Evolutionary conservation across 2,113 vertebrate genomes (phyloP), one percentile per base, ranked within the genome.

Genomic region (Centropristis striata): DNA sequence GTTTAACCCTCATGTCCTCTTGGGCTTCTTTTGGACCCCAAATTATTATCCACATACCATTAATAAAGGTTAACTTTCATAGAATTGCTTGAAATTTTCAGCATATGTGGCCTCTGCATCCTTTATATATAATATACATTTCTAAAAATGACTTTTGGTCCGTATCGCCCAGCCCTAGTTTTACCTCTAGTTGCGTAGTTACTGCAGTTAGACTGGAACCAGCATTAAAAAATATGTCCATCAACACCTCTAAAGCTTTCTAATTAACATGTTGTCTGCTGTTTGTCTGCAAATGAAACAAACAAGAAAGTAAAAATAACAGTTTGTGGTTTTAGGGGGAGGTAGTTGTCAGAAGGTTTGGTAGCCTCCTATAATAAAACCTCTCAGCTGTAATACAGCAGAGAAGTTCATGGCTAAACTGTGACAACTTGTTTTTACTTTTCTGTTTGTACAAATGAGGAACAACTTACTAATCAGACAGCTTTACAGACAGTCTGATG

Each of bases 241-340:
- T 44, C 10, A 57, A 76, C 54, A 69, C 47, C 57, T 42, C 49
- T 41, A 21, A 27, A 55, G 20, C 16, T 32, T 18, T 82, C 59
- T 46, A 21, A 59, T 51, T 46, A 27, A 57, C 42, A 49, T 12
- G 4, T 27, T 12, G 11, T 28, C 57, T 15, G 21, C 28, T 39
- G 72, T 46, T 63, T 41, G 23, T 64, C 37, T 32, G 3, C 32
- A 23, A 4, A 65, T 5, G n/a, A n/a, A n/a, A n/a, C n/a, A 51
- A 50, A 60, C n/a, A 64, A 28, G 6, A 3, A 39, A 25, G 25
- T 54, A 46, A 44, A 64, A 36, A 57, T 21, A 11, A 25, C 4
- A 5, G 1, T 59, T 25, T 41, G 21, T 41, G 11, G 21, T 28
- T 51, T 39, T 39, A 50, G 13, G 5, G 23, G 6, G 16, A 57